phyloP scores from a whole-genome alignment of 1,140 invertebrate species.

The Drosophila equinoxialis region DNA sequence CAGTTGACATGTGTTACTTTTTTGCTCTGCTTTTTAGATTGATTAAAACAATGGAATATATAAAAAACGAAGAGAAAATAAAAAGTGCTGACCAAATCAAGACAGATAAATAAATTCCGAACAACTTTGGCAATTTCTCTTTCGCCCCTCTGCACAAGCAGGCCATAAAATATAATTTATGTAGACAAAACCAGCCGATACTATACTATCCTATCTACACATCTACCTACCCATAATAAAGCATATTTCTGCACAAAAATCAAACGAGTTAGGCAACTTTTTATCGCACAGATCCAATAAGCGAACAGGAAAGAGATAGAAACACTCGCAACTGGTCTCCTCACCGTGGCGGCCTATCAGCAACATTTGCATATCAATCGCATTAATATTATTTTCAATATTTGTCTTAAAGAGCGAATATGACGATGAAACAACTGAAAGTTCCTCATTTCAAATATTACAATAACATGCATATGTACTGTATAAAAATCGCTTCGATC shows the following conservation, averaged over 20 bases:
- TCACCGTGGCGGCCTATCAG: slow-evolving; percentile 44
- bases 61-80: background rate
- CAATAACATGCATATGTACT: background rate
- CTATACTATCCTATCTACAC: slow-evolving; percentile 1
- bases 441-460: slow-evolving; percentile 24
- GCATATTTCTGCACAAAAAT: slow-evolving; percentile 77
- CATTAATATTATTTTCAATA: slow-evolving; percentile 71
- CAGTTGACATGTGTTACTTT: slow-evolving; percentile 63
- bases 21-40: slow-evolving; percentile 31
- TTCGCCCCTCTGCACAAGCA: slow-evolving; percentile 59
- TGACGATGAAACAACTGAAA: slow-evolving; percentile 24
- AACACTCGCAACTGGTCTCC: slow-evolving; percentile 32
- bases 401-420: slow-evolving; percentile 37
- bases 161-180: slow-evolving; percentile 79
- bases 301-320: slow-evolving; percentile 37
- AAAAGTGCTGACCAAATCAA: slow-evolving; percentile 51
- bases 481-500: slow-evolving; percentile 50
- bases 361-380: slow-evolving; percentile 75
- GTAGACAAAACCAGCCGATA: slow-evolving; percentile 29
- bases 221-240: slow-evolving; percentile 61
- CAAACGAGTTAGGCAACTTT: slow-evolving; percentile 75
- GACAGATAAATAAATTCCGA: slow-evolving; percentile 35
- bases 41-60: slow-evolving; percentile 24
- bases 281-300: slow-evolving; percentile 29
- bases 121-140: slow-evolving; percentile 18